These are phyloP conservation scores for Alaudala cheleensis DNA, from an alignment of 2,113 vertebrate species.

Conservation along the genomic window DNA sequence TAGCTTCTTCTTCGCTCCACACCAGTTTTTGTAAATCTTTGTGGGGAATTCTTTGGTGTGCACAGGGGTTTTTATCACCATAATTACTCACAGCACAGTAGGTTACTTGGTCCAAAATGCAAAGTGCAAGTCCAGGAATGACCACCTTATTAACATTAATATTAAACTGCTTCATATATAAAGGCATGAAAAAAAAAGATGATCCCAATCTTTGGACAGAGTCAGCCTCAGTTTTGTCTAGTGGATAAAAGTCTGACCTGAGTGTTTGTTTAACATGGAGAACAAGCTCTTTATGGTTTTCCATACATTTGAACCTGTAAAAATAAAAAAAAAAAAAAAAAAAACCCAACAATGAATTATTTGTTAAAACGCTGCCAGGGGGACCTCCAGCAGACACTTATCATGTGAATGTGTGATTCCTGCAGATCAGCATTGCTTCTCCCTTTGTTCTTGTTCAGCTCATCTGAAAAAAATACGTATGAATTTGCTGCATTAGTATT, in stretches of 20 bases:
- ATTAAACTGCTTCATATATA: not conserved
- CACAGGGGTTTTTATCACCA: not conserved
- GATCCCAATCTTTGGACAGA: not conserved
- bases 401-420: not conserved
- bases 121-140: not conserved
- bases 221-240: not conserved
- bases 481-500: not conserved
- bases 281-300: not conserved
- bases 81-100: not conserved
- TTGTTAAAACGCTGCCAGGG: not conserved
- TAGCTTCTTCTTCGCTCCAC: not conserved
- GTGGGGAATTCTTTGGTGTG: not conserved
- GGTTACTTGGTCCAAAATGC: not conserved
- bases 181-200: not conserved
- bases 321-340: not conserved
- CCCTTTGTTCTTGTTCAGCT: not conserved
- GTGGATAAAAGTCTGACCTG: not conserved
- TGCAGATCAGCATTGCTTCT: not conserved
- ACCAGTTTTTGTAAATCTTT: not conserved
- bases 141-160: not conserved
- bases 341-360: not conserved
- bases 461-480: not conserved
- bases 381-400: not conserved
- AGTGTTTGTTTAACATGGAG: accelerated
- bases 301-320: accelerated